Evolutionary conservation across 2,113 vertebrate species (phyloP).

Genomic region (Hyla sarda): DNA sequence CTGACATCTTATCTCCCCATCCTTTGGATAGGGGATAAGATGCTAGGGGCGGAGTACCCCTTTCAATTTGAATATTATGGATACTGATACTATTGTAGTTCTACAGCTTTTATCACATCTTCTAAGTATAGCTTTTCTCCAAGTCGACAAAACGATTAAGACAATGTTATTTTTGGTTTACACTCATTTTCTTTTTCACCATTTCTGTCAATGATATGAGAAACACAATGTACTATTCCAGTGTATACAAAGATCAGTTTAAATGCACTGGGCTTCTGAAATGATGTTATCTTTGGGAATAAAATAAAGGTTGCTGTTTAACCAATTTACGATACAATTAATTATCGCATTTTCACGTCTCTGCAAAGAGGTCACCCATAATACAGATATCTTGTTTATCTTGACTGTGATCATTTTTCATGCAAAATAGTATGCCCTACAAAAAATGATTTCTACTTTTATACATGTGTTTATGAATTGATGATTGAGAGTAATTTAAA

Average conservation of each 20-base stretch:
- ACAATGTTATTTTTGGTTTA: not conserved
- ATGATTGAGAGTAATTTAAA: no score
- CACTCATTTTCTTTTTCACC: not conserved
- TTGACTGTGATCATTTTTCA: not conserved
- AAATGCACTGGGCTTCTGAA: not conserved
- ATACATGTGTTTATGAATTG: not conserved
- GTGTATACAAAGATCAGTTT: no score
- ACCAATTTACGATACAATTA: not conserved
- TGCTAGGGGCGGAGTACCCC: no score
- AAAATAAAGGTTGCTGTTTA: not conserved
- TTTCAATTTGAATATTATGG: no score
- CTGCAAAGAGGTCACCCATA: not conserved
- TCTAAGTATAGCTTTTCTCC: not conserved
- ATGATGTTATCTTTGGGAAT: not conserved
- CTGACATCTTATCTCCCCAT: no score
- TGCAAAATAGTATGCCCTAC: not conserved
- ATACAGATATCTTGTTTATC: not conserved
- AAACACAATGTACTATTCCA: not conserved
- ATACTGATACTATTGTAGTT: not conserved
- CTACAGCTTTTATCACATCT: not conserved
- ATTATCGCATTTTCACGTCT: not conserved
- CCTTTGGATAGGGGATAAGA: no score
- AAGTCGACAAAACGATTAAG: not conserved
- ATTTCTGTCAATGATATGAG: not conserved
- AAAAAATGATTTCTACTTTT: not conserved